A percentile compares a stretch with the other conserved stretches of the same genome.
These are phyloP conservation scores for Cylloceria caligata DNA, from an alignment of 2,888 invertebrate species.

Conservation along the genomic window DNA sequence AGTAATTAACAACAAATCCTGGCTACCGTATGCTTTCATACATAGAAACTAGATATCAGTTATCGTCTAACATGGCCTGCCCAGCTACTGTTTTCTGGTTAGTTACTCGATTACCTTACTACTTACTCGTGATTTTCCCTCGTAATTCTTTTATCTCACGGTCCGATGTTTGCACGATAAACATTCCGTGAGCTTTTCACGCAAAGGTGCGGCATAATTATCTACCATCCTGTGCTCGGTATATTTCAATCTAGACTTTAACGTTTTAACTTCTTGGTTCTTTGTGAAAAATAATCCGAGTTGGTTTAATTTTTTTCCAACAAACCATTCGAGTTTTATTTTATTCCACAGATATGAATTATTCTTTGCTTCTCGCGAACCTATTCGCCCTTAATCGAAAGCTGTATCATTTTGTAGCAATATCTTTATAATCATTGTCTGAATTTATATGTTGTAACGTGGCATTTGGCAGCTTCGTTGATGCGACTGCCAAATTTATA, in stretches of 20 bases:
- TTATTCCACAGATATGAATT: neutral
- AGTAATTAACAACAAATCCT: no score
- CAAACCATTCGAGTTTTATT: neutral
- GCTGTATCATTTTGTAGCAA: neutral
- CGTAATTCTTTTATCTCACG: constrained; percentile 5
- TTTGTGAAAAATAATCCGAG: neutral
- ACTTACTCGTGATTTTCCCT: no score
- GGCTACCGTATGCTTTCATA: no score
- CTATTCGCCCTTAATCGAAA: neutral
- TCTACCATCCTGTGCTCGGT: neutral
- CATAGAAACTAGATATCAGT: no score
- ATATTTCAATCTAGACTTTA: neutral
- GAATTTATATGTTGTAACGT: constrained; percentile 1
- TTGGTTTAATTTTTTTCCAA: neutral
- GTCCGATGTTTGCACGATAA: no score
- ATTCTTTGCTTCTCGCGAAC: neutral
- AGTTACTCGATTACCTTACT: no score
- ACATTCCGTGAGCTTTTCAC: constrained; percentile 3
- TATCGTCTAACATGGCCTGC: no score
- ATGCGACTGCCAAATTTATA: no score
- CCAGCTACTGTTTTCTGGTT: no score
- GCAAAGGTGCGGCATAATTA: neutral
- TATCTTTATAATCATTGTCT: neutral
- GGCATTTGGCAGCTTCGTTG: neutral
- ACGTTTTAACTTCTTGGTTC: neutral